Percentiles rank a stretch among this genome's conserved stretches.
Conservation (phyloP, 2,113 vertebrate genomes). For the Progne subis region DNA sequence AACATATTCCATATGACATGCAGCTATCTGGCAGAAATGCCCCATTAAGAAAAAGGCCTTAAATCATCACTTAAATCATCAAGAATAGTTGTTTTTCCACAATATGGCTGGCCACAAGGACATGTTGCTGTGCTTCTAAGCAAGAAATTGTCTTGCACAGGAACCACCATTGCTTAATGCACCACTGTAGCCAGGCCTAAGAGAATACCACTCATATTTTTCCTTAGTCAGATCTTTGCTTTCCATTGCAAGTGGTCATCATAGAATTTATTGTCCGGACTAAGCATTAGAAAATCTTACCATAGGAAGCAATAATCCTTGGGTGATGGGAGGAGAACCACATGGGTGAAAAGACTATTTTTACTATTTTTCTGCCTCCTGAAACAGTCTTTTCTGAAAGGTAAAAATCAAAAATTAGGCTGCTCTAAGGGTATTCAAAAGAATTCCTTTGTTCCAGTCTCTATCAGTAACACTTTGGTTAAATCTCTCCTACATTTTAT, state of each 20-base stretch:
- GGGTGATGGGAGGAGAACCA: not conserved
- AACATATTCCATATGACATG: conserved; percentile 26
- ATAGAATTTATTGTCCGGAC: not conserved
- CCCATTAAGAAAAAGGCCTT: conserved; percentile 27
- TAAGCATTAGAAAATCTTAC: not conserved
- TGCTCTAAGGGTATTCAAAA: not conserved
- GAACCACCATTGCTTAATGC: not conserved
- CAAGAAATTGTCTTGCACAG: not conserved
- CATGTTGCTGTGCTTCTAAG: not conserved
- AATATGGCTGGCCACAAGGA: not conserved
- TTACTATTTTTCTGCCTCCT: not conserved
- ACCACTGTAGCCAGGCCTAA: not conserved
- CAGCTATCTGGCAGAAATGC: not conserved
- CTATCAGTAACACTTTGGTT: not conserved
- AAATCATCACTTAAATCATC: conserved; percentile 2
- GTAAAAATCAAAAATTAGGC: not conserved
- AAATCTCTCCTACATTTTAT: not conserved
- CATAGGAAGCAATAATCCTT: not conserved
- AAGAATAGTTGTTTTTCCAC: not conserved
- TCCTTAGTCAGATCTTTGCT: not conserved
- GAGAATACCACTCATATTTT: not conserved
- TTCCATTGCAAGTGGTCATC: too few species aligned
- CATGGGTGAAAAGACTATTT: not conserved
- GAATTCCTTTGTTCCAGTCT: not conserved
- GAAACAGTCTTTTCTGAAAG: not conserved